phyloP scores from a whole-genome alignment of 2,113 vertebrate species.

The Melanerpes formicivorus region DNA sequence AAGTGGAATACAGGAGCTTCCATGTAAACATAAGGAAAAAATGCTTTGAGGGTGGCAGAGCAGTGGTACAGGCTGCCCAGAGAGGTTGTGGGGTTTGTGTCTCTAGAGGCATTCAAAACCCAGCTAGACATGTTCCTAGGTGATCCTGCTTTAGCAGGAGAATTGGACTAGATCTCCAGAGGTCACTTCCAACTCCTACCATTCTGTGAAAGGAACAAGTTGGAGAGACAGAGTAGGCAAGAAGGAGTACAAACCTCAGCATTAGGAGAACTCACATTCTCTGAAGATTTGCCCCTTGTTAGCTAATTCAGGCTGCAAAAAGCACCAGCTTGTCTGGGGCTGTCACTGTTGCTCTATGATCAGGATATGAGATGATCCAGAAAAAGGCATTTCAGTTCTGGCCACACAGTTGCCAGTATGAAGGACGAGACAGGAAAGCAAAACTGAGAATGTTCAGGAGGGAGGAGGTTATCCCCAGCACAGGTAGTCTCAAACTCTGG shows the following conservation, averaged over 20 bases:
- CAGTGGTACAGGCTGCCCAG: too few species aligned
- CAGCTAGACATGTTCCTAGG: too few species aligned
- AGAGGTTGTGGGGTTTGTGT: too few species aligned
- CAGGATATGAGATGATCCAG: background rate
- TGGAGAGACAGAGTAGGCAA: background rate
- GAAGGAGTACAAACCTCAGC: background rate
- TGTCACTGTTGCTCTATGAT: background rate
- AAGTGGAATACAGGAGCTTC: too few species aligned
- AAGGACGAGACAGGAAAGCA: background rate
- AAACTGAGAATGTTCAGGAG: background rate
- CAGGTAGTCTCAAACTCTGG: background rate
- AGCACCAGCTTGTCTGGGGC: background rate
- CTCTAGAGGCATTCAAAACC: too few species aligned
- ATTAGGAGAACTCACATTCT: background rate
- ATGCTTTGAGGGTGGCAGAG: too few species aligned
- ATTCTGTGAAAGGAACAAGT: too few species aligned
- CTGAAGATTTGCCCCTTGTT: background rate
- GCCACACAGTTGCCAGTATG: background rate
- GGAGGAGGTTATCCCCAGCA: rapidly evolving
- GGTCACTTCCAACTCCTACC: too few species aligned
- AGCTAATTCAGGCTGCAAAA: background rate
- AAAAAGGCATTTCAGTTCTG: background rate
- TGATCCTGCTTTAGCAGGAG: too few species aligned
- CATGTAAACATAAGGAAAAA: too few species aligned
- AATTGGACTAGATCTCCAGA: too few species aligned